phyloP scores from a whole-genome alignment of 1,140 invertebrate species.

The Bilobella aurantiaca region DNA sequence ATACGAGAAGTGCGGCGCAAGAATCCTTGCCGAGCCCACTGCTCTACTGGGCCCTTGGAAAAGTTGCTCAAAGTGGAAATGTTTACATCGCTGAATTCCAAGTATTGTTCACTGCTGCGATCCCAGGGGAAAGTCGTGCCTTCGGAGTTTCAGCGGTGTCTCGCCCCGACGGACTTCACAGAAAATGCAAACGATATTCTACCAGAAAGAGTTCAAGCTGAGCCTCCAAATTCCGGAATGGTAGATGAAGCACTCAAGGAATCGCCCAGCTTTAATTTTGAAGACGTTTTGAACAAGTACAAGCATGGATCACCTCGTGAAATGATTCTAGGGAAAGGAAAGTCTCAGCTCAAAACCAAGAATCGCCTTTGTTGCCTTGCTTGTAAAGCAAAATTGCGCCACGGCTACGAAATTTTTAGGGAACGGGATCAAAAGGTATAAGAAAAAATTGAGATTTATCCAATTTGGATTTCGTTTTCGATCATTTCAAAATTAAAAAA shows the following conservation, averaged over 20 bases:
- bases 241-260: too few species aligned
- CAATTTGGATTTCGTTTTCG: background rate
- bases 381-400: background rate
- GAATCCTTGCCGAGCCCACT: background rate
- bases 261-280: too few species aligned
- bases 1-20: background rate
- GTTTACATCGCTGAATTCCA: background rate
- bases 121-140: too few species aligned
- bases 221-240: too few species aligned
- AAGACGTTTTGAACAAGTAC: too few species aligned
- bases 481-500: background rate
- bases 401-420: background rate
- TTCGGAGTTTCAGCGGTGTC: too few species aligned
- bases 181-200: too few species aligned
- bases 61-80: background rate
- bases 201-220: too few species aligned
- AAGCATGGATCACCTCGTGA: too few species aligned
- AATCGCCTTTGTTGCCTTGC: background rate
- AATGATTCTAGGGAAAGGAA: too few species aligned
- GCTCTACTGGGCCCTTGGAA: background rate
- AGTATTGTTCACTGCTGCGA: background rate
- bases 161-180: too few species aligned
- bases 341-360: background rate
- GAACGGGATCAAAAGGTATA: background rate
- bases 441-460: too few species aligned